Base-by-base conservation (phyloP, 2,888 invertebrate species). In the Epistrophe grossulariae region DNA sequence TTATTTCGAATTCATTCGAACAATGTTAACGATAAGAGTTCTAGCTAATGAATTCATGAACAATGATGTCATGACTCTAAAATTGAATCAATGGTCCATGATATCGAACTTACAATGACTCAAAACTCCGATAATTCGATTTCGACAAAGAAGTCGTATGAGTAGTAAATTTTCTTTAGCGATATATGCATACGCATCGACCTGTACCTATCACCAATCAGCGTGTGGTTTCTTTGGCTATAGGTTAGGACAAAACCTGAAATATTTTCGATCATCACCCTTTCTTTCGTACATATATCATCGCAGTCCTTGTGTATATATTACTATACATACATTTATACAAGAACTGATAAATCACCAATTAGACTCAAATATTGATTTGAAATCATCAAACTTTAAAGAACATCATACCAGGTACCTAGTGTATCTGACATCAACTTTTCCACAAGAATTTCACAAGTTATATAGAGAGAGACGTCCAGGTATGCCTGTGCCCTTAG, bases 331-430 rank as follows among this genome's bases (percentile, higher is more conserved):
- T 35, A 35, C 35, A 35, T 35, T 1, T 31, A 31, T 4, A 31
- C 7, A 24, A 24, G 24, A 5, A 31, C 31, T 31, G 7, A 35
- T 35, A 11, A 48, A 66, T 68, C 68, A 38, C 5, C 52, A 68
- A 68, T 68, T 38, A 50, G 38, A 15, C 52, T 68, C 10, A 59
- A 77, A 68, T 77, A 77, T 77, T 77, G 77, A 77, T 77, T 57
- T 35, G 15, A 35, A 45, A 24, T 45, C 57, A 57, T 59, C 48
- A 57, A 77, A 68, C 28, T 59, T 38, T 55, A 31, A 55, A 4
- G 13, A 57, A n/a, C 45, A 38, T 40, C 62, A 17, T 38, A n/a
- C n/a, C n/a, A 38, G 3, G 24, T 24, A 24, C 24, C 24, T 24
- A 24, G 2, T 24, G 24, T 11, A 52, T 19, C 40, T 64, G 52